Evolutionary conservation across 2,113 vertebrate genomes (phyloP), one percentile per base, ranked within the genome.

Genomic region (Cryptotis parvus): DNA sequence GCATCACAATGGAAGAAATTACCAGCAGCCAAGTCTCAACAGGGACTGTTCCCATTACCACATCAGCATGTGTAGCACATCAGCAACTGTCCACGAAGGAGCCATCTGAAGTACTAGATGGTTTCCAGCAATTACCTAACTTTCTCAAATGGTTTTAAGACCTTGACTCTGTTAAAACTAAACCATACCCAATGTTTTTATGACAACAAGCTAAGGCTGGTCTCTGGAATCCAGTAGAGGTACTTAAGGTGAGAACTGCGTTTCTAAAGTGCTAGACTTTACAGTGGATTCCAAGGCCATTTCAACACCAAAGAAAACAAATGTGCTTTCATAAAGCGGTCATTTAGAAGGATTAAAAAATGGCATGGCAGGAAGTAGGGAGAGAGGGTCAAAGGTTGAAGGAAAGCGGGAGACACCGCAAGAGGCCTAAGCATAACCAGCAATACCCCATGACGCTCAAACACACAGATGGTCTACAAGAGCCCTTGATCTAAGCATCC

Each of bases 191-290:
- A 6, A 2, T 63, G 73, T 49, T 87, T 84, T 45, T 43, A 7
- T 5, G 24, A 72, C 18, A 91, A 79, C 89, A 76, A 88, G 39
- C 52, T 27, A 81, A 61, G 68, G 55, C 41, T 39, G 11, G 31
- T 90, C 87, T 91, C 78, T 90, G 31, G 58, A 90, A 85, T 2
- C 63, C 61, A 29, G 41, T 1, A 61, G 39, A 90, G 68, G 66
- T 58, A 41, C 22, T 76, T 63, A 43, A 41, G 3, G 33, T 9
- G 45, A 52, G 18, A 58, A 88, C 77, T 43, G 78, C 37, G 37
- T 80, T 89, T 91, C 83, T 91, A 96, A n/a, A 94, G 95, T 93
- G 95, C 90, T 93, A 90, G 63, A 45, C 86, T 96, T 91, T 72
- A 91, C 72, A 58, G 58, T 92, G 24, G 81, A 61, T 70, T 85